Base-by-base conservation (phyloP, 64 coral and sea anemone species). In the Porites lutea region DNA sequence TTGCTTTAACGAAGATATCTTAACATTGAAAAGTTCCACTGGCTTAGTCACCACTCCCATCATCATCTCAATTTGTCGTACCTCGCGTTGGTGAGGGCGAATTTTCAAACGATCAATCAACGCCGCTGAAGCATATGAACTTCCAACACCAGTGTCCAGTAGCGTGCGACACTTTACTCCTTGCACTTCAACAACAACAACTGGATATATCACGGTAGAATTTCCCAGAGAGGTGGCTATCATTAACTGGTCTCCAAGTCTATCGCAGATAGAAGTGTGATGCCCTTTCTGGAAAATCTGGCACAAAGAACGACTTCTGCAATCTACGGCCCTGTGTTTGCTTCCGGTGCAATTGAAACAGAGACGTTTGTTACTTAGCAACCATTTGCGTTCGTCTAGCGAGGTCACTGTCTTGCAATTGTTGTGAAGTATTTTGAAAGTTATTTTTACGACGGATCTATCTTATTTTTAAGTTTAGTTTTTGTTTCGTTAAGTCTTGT, bases 291-390 rank as follows among this genome's bases (percentile, higher is more conserved):
- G 14, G 21, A 58, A 83, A 19, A 61, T 83, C 43, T 83, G 80
- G 53, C 80, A 83, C 8, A 61, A 61, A 23, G 52, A 61, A 12
- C 62, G 59, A n/a, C 80, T 60, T 18, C 10, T 52, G n/a, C 80
- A 83, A 10, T 65, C 50, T 8, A 37, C 55, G 62, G 48, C 80
- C 44, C 52, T 57, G 19, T 83, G 80, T 19, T 58, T 4, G 5
- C 52, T n/a, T 11, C 80, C 80, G 16, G 80, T 83, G 4, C 80
- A 83, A 65, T 83, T 83, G 53, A 83, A 83, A 13, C 80, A 83
- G 2, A 62, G 80, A 2, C 2, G 0, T 5, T 11, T 5, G 5
- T 55, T 5, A 7, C 5, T 11, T 55, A 55, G 11, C 11, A 55
- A 7, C 11, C 11, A 2, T 55, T 55, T 55, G 5, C 53, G 5